phyloP scores from a whole-genome alignment of 2,113 vertebrate species.

The Amphiprion percula region DNA sequence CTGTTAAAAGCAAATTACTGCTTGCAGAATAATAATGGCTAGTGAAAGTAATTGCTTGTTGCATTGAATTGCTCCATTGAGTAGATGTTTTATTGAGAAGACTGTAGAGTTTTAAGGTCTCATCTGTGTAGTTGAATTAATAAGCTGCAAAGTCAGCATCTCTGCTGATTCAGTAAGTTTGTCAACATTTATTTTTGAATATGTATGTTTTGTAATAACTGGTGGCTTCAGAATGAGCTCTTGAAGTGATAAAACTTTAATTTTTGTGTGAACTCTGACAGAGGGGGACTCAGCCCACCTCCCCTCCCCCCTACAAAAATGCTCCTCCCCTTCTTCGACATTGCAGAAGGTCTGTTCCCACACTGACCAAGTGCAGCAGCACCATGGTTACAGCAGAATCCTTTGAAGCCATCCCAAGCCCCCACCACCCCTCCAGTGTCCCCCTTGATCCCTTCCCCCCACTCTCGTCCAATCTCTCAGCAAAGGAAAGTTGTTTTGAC shows the following conservation, averaged over 20 bases:
- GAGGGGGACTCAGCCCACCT: not conserved
- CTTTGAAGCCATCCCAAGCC: constrained; percentile 63
- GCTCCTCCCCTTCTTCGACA: constrained; percentile 37
- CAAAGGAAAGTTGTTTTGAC: constrained; percentile 62
- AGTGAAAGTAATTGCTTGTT: not conserved
- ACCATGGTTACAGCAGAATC: constrained; percentile 75
- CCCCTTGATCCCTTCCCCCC: constrained; percentile 26
- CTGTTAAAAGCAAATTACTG: not conserved
- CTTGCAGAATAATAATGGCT: not conserved
- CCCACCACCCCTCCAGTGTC: constrained; percentile 5
- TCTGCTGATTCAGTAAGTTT: too few relatives aligned
- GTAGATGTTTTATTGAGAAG: too few relatives aligned
- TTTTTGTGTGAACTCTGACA: not conserved
- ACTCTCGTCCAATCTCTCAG: constrained; percentile 28
- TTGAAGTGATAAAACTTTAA: not conserved
- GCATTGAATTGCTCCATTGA: too few relatives aligned
- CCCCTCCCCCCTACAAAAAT: constrained; percentile 32
- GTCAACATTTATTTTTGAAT: not conserved
- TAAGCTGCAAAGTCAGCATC: not conserved
- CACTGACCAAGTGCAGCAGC: constrained; percentile 68
- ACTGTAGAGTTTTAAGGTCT: too few relatives aligned
- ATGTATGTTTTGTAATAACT: not conserved
- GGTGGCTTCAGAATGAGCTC: not conserved
- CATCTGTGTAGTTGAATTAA: not conserved
- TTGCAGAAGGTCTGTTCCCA: constrained; percentile 73